A percentile compares a stretch with the other conserved stretches of the same genome.
Conservation (phyloP, 2,113 vertebrate genomes). For the Athene cunicularia region DNA sequence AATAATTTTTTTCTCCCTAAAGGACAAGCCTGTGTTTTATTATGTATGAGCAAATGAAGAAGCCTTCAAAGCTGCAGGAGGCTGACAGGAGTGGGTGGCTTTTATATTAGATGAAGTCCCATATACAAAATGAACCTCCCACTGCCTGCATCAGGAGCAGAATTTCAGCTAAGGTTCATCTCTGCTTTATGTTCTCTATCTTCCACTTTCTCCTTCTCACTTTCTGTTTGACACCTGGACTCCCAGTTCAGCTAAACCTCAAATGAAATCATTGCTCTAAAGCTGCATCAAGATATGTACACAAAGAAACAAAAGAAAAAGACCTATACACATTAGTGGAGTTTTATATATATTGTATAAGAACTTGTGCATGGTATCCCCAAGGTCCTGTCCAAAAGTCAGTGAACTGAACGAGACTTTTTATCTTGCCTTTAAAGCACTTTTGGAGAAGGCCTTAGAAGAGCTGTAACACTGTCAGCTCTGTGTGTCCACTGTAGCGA, state of each 20-base stretch:
- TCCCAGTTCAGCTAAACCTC: background rate
- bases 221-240: background rate
- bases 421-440: background rate
- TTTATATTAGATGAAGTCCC: background rate
- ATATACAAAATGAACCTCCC: background rate
- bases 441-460: background rate
- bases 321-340: background rate
- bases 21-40: background rate
- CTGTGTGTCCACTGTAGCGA: background rate
- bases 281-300: background rate
- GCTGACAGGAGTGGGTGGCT: background rate
- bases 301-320: background rate
- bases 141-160: background rate
- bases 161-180: background rate
- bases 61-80: constrained; percentile 5
- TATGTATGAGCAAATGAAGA: constrained; percentile 1
- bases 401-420: background rate
- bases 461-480: background rate
- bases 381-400: background rate
- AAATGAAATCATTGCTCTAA: background rate
- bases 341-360: background rate
- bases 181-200: background rate
- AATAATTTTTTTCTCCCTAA: background rate
- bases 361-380: background rate
- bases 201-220: background rate